phyloP scores from a whole-genome alignment of 2,797 vertebrate genomes.

The Eulemur coronatus region DNA sequence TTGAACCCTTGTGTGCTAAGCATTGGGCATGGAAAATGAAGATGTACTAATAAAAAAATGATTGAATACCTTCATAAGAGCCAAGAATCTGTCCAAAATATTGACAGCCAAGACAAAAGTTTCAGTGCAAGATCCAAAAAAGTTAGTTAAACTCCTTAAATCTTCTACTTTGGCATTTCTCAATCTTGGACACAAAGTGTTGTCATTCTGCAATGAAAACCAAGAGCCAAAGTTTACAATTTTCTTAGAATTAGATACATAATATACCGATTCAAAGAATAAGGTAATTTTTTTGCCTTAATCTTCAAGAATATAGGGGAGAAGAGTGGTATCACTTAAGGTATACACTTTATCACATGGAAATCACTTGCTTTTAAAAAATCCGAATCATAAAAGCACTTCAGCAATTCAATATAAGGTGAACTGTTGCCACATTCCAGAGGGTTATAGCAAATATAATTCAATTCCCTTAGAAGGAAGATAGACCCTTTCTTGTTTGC shows the following conservation, averaged over 20 bases:
- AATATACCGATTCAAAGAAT: conserved; percentile 18
- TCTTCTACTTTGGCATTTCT: conserved; percentile 96
- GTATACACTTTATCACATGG: not conserved
- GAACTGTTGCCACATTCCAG: not conserved
- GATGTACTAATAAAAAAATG: not conserved
- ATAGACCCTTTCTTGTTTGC: not conserved
- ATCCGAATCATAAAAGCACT: not conserved
- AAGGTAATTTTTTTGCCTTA: not conserved
- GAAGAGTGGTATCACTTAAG: not conserved
- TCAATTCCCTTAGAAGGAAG: not conserved
- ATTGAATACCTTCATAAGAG: conserved; percentile 94
- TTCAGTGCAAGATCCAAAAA: conserved; percentile 96
- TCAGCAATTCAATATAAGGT: not conserved
- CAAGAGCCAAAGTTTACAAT: conserved; percentile 22
- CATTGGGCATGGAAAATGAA: not conserved
- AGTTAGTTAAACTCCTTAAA: conserved; percentile 96
- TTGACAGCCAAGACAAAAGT: conserved; percentile 97
- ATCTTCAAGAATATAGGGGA: not conserved
- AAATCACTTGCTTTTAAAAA: not conserved
- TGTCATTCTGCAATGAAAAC: conserved; percentile 86
- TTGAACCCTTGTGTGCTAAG: not conserved
- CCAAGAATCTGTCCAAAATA: conserved; percentile 97
- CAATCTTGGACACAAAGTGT: conserved; percentile 91
- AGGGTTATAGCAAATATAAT: not conserved
- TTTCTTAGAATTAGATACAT: not conserved